Evolutionary conservation across 2,797 vertebrate species (phyloP).

Genomic region (Glossophaga mutica): DNA sequence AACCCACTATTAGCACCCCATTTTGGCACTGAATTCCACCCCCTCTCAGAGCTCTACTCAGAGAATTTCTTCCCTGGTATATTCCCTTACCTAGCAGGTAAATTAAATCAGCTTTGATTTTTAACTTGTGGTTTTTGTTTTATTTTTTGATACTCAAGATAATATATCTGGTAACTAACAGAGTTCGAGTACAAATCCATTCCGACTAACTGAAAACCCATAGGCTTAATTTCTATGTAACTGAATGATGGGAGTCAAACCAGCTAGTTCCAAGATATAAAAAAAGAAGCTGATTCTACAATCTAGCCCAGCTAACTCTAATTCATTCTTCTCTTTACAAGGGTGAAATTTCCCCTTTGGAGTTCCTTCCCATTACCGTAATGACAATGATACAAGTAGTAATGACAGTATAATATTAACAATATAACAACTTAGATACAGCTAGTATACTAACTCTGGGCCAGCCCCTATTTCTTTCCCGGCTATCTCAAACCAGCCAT

Average conservation of each 20-base stretch:
- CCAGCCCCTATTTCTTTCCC: not conserved
- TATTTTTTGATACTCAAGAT: not conserved
- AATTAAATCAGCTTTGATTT: not conserved
- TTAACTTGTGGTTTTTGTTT: not conserved
- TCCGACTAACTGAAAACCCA: not conserved
- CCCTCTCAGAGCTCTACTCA: not conserved
- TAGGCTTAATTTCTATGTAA: not conserved
- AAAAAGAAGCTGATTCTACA: not conserved
- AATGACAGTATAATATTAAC: not conserved
- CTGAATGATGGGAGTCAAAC: not conserved
- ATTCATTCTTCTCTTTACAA: not conserved
- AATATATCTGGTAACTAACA: not conserved
- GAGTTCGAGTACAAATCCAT: not conserved
- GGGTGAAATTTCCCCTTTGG: not conserved
- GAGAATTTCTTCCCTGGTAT: not conserved
- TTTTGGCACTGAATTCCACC: accelerated
- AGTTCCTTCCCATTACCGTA: not conserved
- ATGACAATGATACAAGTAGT: not conserved
- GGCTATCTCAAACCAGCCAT: not conserved
- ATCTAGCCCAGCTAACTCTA: not conserved
- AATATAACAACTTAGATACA: not conserved
- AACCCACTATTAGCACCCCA: not conserved
- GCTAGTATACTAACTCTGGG: not conserved
- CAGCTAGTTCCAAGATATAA: not conserved
- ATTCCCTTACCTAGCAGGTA: not conserved